phyloP scores from a whole-genome alignment of 2,797 vertebrate genomes.

The Sphenopsis melanotis region DNA sequence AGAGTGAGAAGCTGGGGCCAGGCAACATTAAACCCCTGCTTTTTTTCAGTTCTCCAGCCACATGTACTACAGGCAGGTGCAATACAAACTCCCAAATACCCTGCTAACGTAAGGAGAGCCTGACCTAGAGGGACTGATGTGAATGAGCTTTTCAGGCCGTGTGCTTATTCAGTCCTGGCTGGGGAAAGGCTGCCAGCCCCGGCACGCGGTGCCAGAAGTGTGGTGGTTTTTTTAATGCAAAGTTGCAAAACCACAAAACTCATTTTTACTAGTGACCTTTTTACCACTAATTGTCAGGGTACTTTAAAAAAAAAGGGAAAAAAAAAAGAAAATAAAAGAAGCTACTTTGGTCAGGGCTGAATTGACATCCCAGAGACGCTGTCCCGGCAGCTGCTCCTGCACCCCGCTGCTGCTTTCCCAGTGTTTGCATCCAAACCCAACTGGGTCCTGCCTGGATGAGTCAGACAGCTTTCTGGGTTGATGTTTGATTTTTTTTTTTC shows the following conservation, averaged over 20 bases:
- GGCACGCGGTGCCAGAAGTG: background rate
- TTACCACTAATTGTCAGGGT: slow-evolving; percentile 48
- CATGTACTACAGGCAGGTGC: slow-evolving; percentile 54
- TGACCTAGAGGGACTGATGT: background rate
- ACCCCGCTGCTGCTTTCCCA: background rate
- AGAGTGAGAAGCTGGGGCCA: background rate
- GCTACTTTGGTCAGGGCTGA: background rate
- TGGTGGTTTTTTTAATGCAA: slow-evolving; percentile 60
- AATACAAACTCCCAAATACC: slow-evolving; percentile 13
- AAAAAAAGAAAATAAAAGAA: background rate
- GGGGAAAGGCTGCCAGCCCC: background rate
- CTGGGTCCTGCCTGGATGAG: background rate
- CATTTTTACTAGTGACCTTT: slow-evolving; percentile 54
- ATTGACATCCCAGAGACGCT: background rate
- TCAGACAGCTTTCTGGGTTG: background rate
- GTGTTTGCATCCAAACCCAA: background rate
- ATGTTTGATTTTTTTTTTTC: background rate
- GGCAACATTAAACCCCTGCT: slow-evolving; percentile 1
- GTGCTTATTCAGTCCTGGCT: background rate
- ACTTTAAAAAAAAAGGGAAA: background rate
- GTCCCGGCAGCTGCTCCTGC: background rate
- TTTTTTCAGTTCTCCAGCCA: background rate
- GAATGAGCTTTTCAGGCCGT: slow-evolving; percentile 12
- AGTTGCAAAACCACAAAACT: slow-evolving; percentile 59
- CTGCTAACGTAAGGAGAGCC: background rate